phyloP scores from a whole-genome alignment of 30 jellyfish, hydroid and myxozoan species.

The Hydra vulgaris region DNA sequence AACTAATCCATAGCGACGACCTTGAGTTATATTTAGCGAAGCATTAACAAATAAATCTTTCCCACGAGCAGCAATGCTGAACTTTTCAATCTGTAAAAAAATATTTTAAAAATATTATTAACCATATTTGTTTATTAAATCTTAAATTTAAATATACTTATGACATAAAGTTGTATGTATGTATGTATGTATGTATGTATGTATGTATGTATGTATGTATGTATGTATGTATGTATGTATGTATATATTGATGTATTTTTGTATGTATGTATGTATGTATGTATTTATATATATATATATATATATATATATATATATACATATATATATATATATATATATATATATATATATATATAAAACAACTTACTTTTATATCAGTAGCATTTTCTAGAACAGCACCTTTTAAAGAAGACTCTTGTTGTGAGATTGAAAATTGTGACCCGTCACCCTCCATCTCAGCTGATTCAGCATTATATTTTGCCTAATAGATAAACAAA shows the following conservation, averaged over 20 bases:
- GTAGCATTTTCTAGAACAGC: constrained; percentile 91
- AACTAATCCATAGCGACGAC: constrained; percentile 98
- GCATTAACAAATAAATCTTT: constrained; percentile 86
- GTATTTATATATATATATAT: no score
- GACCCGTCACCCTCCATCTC: constrained; percentile 55
- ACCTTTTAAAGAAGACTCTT: constrained; percentile 79
- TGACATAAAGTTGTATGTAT: no score
- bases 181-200: no score
- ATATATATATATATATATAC: no score
- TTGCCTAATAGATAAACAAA: constrained; percentile 59
- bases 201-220: no score
- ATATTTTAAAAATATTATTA: no score
- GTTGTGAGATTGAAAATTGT: constrained; percentile 95
- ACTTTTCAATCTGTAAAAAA: constrained; percentile 62
- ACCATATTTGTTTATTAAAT: no score
- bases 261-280: no score
- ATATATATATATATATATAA: no score
- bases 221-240: no score
- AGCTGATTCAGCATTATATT: constrained; percentile 65
- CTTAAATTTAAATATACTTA: constrained; percentile 1
- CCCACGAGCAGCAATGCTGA: constrained; percentile 98
- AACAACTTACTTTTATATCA: constrained; percentile 78
- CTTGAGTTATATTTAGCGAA: constrained; percentile 74
- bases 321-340: no score
- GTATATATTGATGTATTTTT: no score